phyloP scores from a whole-genome alignment of 1,140 invertebrate species.

The Lepidurus apus region DNA sequence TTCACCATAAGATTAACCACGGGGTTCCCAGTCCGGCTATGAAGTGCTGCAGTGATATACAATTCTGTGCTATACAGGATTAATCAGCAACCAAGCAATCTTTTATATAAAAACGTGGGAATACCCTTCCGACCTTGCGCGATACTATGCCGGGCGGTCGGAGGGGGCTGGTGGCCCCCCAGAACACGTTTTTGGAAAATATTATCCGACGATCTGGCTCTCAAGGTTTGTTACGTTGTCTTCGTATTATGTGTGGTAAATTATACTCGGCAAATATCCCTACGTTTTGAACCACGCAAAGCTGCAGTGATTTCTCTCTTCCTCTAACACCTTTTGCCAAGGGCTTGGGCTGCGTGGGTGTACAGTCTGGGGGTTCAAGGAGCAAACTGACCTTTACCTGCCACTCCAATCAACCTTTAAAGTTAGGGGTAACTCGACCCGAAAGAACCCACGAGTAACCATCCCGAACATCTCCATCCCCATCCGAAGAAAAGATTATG shows the following conservation, averaged over 20 bases:
- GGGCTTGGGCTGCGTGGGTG: background rate
- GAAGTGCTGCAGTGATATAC: constrained; percentile 11
- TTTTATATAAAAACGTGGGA: background rate
- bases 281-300: constrained; percentile 8
- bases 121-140: constrained; percentile 6
- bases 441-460: background rate
- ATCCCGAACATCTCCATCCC: background rate
- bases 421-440: background rate
- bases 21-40: background rate
- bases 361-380: background rate
- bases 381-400: background rate
- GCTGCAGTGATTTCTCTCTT: constrained; percentile 17
- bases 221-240: constrained; percentile 76
- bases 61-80: background rate
- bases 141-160: constrained; percentile 79
- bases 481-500: background rate
- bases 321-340: background rate
- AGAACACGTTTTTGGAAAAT: constrained; percentile 99
- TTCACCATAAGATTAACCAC: background rate
- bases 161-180: constrained; percentile 96
- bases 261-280: background rate
- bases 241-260: constrained; percentile 23
- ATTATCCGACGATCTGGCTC: constrained; percentile 95
- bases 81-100: background rate
- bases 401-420: constrained; percentile 1